phyloP scores from a whole-genome alignment of 2,797 vertebrate genomes.

The Sebastes kiyomatsui region DNA sequence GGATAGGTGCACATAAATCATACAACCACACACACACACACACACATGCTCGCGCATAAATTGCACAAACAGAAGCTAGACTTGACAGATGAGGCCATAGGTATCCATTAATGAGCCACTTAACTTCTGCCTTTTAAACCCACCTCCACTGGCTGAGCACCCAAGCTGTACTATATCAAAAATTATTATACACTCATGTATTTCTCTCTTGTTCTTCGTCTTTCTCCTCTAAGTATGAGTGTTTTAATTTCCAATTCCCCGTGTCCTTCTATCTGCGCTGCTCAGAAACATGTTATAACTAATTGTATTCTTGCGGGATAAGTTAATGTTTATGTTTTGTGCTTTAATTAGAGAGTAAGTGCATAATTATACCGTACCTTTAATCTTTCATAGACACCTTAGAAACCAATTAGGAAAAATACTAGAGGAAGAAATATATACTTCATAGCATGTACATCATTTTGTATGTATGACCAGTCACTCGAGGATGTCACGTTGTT shows the following conservation, averaged over 20 bases:
- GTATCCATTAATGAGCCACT: constrained; percentile 63
- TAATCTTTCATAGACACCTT: neutral
- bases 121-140: constrained; percentile 43
- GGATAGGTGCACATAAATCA: constrained; percentile 22
- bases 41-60: neutral
- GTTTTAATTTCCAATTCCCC: neutral
- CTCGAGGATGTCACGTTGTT: rapidly evolving
- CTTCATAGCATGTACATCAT: neutral
- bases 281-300: neutral
- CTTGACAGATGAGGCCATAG: constrained; percentile 49
- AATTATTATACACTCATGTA: neutral
- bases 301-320: neutral
- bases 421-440: neutral
- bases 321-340: neutral
- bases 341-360: neutral
- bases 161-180: constrained; percentile 20
- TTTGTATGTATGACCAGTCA: neutral
- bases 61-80: constrained; percentile 5
- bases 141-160: constrained; percentile 23
- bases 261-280: neutral
- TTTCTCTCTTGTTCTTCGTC: constrained; percentile 25
- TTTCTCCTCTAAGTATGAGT: neutral
- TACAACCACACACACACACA: neutral
- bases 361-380: neutral
- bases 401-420: neutral